Evolutionary conservation across 30 jellyfish, hydroid and myxozoan genomes (phyloP), one percentile per base, ranked within the genome.

Genomic region (Hydractinia symbiolongicarpus): DNA sequence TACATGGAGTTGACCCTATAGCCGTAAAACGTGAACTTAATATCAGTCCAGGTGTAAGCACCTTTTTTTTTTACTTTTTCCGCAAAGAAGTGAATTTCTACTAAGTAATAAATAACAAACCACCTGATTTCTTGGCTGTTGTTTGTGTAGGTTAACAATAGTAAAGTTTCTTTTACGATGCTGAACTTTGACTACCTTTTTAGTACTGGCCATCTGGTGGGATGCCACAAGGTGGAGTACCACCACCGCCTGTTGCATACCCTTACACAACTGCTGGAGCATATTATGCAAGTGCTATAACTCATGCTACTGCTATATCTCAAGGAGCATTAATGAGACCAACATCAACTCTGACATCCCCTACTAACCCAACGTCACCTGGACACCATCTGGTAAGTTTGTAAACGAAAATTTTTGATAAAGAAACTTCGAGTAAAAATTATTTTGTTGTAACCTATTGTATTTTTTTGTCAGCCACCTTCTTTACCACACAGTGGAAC

Each of bases 141-240:
- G 44, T 30, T 30, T 30, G 44, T 30, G 44, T 30, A 30, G 44
- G 44, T 30, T 30, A 30, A 30, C 1, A 30, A 30, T 30, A 30
- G 44, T 30, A 30, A 30, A 30, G 44, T 30, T 30, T 30, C 44
- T 30, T 30, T 30, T 30, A 30, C 44, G 44, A 30, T 30, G 44
- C 44, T 30, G 44, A 58, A 11, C 19, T 58, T 58, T 16, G 15
- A 11, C 15, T 58, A 58, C 40, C 74, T 64, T 9, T 77, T 61
- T 77, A 86, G 88, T 86, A 86, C 73, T 86, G 98, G 96, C 81
- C 98, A 13, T 91, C 96, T 16, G 97, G 97, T 4, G 50, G 85
- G 8, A 88, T 96, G 7, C 96, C 86, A 67, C 19, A 88, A 10
- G 92, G 90, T 14, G 86, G 96, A 9, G 53, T 56, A 9, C 85